Base-by-base conservation (phyloP, 2,113 vertebrate species). In the Piaya cayana region DNA sequence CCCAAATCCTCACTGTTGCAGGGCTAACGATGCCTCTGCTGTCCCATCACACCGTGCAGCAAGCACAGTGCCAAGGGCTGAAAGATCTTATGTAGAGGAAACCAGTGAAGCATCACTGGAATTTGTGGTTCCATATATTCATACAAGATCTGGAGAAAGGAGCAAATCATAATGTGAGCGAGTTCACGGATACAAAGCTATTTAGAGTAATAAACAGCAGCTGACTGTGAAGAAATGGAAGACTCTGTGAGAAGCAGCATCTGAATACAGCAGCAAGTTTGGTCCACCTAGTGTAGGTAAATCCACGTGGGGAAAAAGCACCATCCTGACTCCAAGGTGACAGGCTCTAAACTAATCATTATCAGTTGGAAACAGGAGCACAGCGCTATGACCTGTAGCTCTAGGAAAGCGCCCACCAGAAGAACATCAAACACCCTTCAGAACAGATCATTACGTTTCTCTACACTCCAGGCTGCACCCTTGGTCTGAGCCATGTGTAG, bases 361-460 rank as follows among this genome's bases (percentile, higher is more conserved):
- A 63, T 43, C 25, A 4, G 32, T 3, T 1, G 0, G 65, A 42
- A 81, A 80, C 30, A 56, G 0, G 2, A 63, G 30, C 55, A 59
- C 43, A 59, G 53, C 27, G n/a, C 59, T 34, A 22, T 0, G 0
- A 56, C 12, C 19, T 29, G 1, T 3, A 26, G 39, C 22, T 36
- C 36, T 20, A 60, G 55, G 70, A 74, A 72, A 71, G 16, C 3
- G 42, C 42, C 39, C 7, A 12, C 14, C 27, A 9, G 10, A 49
- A 47, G 47, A 49, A 47, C 63, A 64, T 21, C 7, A 55, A 78
- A 2, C 23, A 8, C 1, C 20, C 27, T 15, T 23, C 29, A 23
- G 43, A 49, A 55, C 27, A 37, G 25, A 27, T 27, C 50, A 27
- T 52, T 26, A 27, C 15, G 12, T 13, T 47, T 47, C 65, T 30